These are phyloP conservation scores for Pontoporia blainvillei DNA, from an alignment of 2,113 vertebrate genomes.

Conservation along the genomic window DNA sequence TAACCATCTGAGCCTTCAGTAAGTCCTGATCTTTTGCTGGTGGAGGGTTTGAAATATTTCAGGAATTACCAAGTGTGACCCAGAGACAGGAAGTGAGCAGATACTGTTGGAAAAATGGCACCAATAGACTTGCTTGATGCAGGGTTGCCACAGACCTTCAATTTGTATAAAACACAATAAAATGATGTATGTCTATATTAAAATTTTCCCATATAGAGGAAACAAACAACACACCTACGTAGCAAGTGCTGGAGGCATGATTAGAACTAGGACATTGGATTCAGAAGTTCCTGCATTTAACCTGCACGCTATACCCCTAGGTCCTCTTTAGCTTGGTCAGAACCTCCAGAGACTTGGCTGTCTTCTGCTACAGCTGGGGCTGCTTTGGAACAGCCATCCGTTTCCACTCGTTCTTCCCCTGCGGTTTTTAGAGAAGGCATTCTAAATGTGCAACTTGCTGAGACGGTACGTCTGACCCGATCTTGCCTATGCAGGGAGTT, in stretches of 20 bases:
- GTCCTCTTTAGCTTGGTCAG: neutral
- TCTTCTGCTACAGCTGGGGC: neutral
- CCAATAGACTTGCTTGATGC: neutral
- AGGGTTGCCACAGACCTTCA: neutral
- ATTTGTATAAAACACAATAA: neutral
- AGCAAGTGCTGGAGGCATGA: neutral
- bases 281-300: neutral
- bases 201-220: neutral
- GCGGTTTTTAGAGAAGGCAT: neutral
- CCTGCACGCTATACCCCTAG: rapidly evolving
- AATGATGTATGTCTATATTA: neutral
- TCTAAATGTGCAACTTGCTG: neutral
- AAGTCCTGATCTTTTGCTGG: neutral
- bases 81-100: neutral
- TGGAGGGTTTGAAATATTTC: neutral
- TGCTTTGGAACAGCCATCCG: neutral
- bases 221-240: no score
- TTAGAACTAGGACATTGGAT: neutral
- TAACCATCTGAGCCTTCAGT: neutral
- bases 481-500: no score
- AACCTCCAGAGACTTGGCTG: rapidly evolving
- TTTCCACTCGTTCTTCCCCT: rapidly evolving
- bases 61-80: neutral
- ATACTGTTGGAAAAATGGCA: neutral
- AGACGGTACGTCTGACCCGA: neutral